Evolutionary conservation across 2,888 invertebrate species (phyloP).

Genomic region (Cepaea hortensis): DNA sequence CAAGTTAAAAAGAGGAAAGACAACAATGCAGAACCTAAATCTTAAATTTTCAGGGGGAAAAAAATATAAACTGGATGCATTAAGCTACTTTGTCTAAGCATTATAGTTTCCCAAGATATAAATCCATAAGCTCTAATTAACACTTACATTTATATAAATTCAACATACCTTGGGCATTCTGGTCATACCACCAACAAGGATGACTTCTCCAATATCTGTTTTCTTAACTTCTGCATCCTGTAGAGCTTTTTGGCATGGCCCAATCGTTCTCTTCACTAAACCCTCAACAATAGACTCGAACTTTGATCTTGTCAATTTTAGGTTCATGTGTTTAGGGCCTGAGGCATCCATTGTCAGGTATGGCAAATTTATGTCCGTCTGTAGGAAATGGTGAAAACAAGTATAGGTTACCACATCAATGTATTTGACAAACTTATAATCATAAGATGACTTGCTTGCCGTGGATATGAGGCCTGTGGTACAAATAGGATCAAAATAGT

Average conservation of each 20-base stretch:
- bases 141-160: background rate
- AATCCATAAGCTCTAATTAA: too few relatives aligned
- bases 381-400: conserved; percentile 29
- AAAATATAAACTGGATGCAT: too few relatives aligned
- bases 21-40: too few relatives aligned
- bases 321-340: conserved; percentile 98
- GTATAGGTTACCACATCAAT: too few relatives aligned
- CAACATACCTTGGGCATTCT: conserved; percentile 90
- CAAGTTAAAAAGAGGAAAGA: too few relatives aligned
- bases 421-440: too few relatives aligned
- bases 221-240: conserved; percentile 94
- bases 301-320: conserved; percentile 94
- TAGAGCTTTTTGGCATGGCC: conserved; percentile 95
- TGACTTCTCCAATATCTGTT: conserved; percentile 95
- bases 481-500: too few relatives aligned
- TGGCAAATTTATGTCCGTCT: conserved; percentile 96
- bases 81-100: too few relatives aligned
- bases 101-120: too few relatives aligned
- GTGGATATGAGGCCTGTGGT: too few relatives aligned
- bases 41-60: too few relatives aligned
- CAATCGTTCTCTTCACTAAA: conserved; percentile 76
- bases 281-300: conserved; percentile 92
- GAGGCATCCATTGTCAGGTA: conserved; percentile 97
- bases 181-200: conserved; percentile 98
- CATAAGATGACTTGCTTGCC: too few relatives aligned